These are phyloP conservation scores for Sebastes hopkinsi DNA, from an alignment of 2,797 vertebrate species.

Conservation along the genomic window DNA sequence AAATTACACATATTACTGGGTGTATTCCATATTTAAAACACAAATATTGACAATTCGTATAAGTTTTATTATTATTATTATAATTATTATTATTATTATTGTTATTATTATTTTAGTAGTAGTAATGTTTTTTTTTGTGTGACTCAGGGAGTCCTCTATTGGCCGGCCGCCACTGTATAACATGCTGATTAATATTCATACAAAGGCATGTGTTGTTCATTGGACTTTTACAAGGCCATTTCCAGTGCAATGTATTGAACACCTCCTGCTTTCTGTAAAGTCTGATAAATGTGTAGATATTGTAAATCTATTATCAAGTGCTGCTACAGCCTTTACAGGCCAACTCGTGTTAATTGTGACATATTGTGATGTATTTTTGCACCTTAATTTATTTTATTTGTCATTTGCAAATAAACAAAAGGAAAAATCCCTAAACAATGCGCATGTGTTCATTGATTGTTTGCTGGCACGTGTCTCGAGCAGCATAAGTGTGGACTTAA, in stretches of 20 bases:
- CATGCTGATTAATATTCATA: neutral
- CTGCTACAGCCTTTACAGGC: conserved; percentile 17
- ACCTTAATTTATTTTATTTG: conserved; percentile 60
- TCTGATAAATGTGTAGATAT: conserved; percentile 9
- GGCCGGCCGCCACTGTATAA: neutral
- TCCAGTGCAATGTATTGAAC: conserved; percentile 28
- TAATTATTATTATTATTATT: too few species aligned
- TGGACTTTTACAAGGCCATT: neutral
- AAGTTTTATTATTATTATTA: too few species aligned
- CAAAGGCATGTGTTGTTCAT: neutral
- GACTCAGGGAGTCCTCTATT: too few species aligned
- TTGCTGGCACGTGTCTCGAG: conserved; percentile 21
- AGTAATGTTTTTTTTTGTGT: too few species aligned
- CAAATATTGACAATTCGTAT: too few species aligned
- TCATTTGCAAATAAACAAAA: conserved; percentile 42
- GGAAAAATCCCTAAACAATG: neutral
- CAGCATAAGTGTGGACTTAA: neutral
- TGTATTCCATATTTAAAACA: too few species aligned
- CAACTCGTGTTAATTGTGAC: neutral
- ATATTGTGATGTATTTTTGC: conserved; percentile 33
- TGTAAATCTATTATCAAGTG: conserved; percentile 17
- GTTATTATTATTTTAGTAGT: accelerated
- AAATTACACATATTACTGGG: too few species aligned
- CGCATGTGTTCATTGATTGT: neutral
- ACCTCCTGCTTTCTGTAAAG: neutral